Conservation (phyloP, 1,140 invertebrate species). For the Leptoteleia sp. region DNA sequence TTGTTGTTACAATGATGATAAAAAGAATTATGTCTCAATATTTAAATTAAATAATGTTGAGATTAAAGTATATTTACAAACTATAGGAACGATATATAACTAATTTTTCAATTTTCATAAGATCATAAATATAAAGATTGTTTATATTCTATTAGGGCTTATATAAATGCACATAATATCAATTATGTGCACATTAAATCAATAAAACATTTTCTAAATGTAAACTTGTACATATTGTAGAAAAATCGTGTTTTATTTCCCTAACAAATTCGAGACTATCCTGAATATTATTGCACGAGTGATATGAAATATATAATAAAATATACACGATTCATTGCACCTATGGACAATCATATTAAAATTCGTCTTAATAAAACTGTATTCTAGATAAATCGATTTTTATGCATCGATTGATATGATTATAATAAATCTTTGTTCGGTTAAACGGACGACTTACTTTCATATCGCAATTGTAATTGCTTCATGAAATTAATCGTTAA, state of each 20-base stretch:
- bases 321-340: constrained; percentile 34
- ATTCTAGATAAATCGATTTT: neutral
- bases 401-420: neutral
- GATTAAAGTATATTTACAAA: constrained; percentile 25
- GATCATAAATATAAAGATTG: no score
- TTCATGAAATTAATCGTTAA: constrained; percentile 5
- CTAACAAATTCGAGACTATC: constrained; percentile 21
- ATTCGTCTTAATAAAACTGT: constrained; percentile 3
- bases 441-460: constrained; percentile 3
- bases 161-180: no score
- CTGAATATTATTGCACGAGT: constrained; percentile 29
- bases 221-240: no score
- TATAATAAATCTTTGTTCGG: constrained; percentile 25
- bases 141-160: no score
- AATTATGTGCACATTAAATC: no score
- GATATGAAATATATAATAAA: constrained; percentile 30
- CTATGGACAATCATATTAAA: constrained; percentile 12
- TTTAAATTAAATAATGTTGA: neutral
- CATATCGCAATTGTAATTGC: constrained; percentile 5
- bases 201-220: no score
- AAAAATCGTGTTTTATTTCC: constrained; percentile 2
- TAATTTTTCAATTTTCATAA: neutral
- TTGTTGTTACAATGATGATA: no score
- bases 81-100: constrained; percentile 27
- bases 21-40: no score